phyloP scores from a whole-genome alignment of 2,113 vertebrate genomes.

The Prunella fulvescens region DNA sequence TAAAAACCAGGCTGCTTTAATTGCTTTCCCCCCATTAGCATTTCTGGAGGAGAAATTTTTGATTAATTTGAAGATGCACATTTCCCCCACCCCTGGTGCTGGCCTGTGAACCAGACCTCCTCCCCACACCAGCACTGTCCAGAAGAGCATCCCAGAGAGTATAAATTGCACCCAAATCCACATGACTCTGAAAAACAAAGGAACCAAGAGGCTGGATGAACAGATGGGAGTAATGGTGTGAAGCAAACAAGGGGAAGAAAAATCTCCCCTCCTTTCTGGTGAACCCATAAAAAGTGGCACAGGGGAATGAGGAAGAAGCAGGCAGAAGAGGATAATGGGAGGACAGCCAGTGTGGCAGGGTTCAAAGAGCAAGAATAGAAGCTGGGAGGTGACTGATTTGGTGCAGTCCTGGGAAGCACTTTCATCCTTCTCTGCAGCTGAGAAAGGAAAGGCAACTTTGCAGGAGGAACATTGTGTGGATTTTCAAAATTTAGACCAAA shows the following conservation, averaged over 20 bases:
- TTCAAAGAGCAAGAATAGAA: slow-evolving; percentile 13
- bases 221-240: slow-evolving; percentile 89
- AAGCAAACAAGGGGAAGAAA: slow-evolving; percentile 80
- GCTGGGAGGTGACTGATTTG: not conserved
- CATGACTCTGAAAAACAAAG: not conserved
- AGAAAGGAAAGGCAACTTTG: not conserved
- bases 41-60: slow-evolving; percentile 74
- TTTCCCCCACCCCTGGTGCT: not conserved
- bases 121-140: not conserved
- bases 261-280: slow-evolving; percentile 75
- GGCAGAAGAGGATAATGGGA: slow-evolving; percentile 66
- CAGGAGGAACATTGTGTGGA: not conserved
- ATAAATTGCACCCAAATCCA: not conserved
- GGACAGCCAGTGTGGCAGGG: slow-evolving; percentile 47
- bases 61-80: slow-evolving; percentile 70
- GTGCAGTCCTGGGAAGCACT: not conserved
- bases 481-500: not conserved
- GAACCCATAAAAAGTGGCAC: slow-evolving; percentile 72
- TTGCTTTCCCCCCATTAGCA: slow-evolving; percentile 79
- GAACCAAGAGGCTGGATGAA: slow-evolving; percentile 64
- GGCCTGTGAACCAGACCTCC: not conserved
- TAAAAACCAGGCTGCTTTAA: slow-evolving; percentile 76
- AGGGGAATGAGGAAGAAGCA: slow-evolving; percentile 75
- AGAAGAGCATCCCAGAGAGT: not conserved
- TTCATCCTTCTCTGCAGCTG: not conserved